Conservation (phyloP, 2,113 vertebrate genomes). For the Xiphophorus couchianus region DNA sequence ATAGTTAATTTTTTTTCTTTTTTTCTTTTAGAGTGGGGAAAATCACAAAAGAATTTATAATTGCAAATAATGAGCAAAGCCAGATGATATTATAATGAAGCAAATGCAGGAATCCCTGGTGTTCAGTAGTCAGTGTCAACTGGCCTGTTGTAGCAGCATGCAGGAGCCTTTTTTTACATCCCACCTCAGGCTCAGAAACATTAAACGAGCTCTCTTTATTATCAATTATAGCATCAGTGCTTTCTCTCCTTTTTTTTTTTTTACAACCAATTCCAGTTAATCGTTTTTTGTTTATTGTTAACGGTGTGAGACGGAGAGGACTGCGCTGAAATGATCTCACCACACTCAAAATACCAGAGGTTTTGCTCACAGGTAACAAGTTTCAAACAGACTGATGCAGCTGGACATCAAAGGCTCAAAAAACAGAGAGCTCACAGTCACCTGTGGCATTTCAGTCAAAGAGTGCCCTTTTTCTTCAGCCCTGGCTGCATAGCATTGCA, state of each 20-base stretch:
- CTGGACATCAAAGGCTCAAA: slow-evolving; percentile 62
- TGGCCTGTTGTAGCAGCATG: slow-evolving; percentile 62
- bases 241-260: neutral
- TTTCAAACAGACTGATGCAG: slow-evolving; percentile 45
- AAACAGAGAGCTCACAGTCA: slow-evolving; percentile 59
- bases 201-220: neutral
- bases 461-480: slow-evolving; percentile 54
- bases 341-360: slow-evolving; percentile 24
- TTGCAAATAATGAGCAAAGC: slow-evolving; percentile 60
- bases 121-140: slow-evolving; percentile 58
- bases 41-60: slow-evolving; percentile 67
- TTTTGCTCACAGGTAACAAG: slow-evolving; percentile 44
- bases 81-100: slow-evolving; percentile 69
- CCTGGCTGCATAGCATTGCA: slow-evolving; percentile 41
- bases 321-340: slow-evolving; percentile 29
- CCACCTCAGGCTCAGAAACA: slow-evolving; percentile 43
- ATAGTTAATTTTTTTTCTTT: slow-evolving; percentile 65
- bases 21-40: slow-evolving; percentile 28
- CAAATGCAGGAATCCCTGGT: slow-evolving; percentile 62
- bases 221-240: neutral
- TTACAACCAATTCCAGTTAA: neutral
- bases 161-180: slow-evolving; percentile 59
- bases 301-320: slow-evolving; percentile 12
- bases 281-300: slow-evolving; percentile 3
- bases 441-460: slow-evolving; percentile 64